phyloP scores from a whole-genome alignment of 2,888 invertebrate genomes.

The Metalampra italica region DNA sequence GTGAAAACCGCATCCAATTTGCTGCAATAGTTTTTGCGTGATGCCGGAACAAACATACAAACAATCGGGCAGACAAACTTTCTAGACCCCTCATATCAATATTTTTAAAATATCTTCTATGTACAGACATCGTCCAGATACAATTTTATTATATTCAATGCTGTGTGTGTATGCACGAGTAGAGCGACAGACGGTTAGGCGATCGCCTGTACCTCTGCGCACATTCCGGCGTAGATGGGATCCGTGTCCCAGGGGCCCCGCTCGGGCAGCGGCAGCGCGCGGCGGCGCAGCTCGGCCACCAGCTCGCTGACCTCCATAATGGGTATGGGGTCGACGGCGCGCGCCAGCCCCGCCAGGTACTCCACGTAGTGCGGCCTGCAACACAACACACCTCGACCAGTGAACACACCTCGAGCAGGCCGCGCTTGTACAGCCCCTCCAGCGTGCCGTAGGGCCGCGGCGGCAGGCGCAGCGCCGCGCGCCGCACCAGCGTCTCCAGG shows the following conservation, averaged over 20 bases:
- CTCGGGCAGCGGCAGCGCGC: conserved; percentile 90
- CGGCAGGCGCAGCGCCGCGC: conserved; percentile 85
- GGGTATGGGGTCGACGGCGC: conserved; percentile 92
- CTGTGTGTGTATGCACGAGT: no score
- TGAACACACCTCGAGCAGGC: conserved; percentile 81
- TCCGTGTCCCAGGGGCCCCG: conserved; percentile 90
- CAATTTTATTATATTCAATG: no score
- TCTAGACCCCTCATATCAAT: no score
- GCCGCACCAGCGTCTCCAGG: conserved; percentile 87
- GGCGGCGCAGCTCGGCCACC: conserved; percentile 90
- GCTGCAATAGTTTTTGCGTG: no score
- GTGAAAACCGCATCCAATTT: no score
- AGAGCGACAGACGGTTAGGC: neutral
- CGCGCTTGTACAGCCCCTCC: conserved; percentile 81
- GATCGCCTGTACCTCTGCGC: conserved; percentile 86
- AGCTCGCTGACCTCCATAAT: conserved; percentile 93
- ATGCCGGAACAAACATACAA: no score
- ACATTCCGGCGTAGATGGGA: conserved; percentile 89
- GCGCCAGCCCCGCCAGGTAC: conserved; percentile 93
- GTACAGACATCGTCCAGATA: no score
- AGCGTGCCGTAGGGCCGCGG: conserved; percentile 87
- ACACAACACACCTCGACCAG: conserved; percentile 31
- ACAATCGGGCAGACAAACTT: no score
- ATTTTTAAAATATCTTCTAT: no score
- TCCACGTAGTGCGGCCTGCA: conserved; percentile 96